Percentiles rank a stretch among this genome's conserved stretches.
Conservation (phyloP, 2,113 vertebrate genomes). For the Podilymbus podiceps region DNA sequence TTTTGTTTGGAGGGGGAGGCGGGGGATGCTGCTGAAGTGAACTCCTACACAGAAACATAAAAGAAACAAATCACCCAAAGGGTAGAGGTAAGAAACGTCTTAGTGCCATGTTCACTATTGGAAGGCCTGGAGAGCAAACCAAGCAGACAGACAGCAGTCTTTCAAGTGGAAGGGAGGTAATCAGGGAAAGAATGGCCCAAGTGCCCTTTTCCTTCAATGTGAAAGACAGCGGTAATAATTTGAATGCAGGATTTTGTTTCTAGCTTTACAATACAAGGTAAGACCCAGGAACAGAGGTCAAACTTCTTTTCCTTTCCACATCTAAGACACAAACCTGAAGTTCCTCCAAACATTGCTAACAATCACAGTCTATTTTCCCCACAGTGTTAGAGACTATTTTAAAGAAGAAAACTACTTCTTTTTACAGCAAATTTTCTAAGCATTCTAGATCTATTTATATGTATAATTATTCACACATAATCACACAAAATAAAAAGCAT, state of each 20-base stretch:
- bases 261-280: not conserved
- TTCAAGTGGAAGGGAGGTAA: not conserved
- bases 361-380: not conserved
- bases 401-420: not conserved
- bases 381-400: not conserved
- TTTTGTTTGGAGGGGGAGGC: not conserved
- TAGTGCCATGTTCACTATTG: not conserved
- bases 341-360: not conserved
- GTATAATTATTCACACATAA: not conserved
- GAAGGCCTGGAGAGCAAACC: not conserved
- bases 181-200: not conserved
- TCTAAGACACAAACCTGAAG: not conserved
- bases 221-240: not conserved
- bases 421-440: not conserved
- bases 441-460: not conserved
- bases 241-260: not conserved
- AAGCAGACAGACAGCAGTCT: not conserved
- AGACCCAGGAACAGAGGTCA: not conserved
- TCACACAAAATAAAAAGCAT: slow-evolving; percentile 20
- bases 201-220: not conserved
- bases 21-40: not conserved
- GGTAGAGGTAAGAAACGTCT: not conserved
- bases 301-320: not conserved
- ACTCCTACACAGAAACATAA: not conserved
- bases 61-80: not conserved